phyloP scores from a whole-genome alignment of 2,888 invertebrate genomes.

The Baccha elongata region DNA sequence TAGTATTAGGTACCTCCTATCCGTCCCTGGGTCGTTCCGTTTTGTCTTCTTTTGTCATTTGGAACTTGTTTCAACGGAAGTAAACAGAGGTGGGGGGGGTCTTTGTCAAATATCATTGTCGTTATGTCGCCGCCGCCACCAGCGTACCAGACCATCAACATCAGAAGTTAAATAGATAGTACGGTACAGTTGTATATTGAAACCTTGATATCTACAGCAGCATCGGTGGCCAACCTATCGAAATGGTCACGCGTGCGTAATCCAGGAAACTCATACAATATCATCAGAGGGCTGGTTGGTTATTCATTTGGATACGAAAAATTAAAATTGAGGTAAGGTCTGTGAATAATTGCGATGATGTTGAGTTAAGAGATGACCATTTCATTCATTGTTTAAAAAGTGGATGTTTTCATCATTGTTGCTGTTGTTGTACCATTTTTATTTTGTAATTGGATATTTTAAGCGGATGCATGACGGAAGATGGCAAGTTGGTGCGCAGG shows the following conservation, averaged over 20 bases:
- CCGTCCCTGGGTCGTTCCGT: slow-evolving; percentile 51
- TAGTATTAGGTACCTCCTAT: slow-evolving; percentile 24
- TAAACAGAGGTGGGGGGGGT: slow-evolving; percentile 50
- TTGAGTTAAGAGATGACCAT: slow-evolving; percentile 49
- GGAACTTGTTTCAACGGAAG: slow-evolving; percentile 70
- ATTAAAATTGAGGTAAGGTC: slow-evolving; percentile 46
- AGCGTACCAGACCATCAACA: slow-evolving; percentile 36
- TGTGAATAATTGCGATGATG: slow-evolving; percentile 27
- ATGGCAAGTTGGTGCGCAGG: slow-evolving; percentile 70
- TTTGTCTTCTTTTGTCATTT: slow-evolving; percentile 70
- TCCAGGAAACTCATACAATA: slow-evolving; percentile 58
- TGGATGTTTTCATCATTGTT: slow-evolving; percentile 7
- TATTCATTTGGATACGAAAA: slow-evolving; percentile 28
- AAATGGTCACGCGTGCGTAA: slow-evolving; percentile 71
- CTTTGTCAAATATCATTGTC: slow-evolving; percentile 48
- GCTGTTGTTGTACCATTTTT: slow-evolving; percentile 16
- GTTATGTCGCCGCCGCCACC: not conserved
- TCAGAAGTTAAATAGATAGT: not conserved
- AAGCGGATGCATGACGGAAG: slow-evolving; percentile 70
- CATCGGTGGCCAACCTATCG: slow-evolving; percentile 36
- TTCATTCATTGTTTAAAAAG: slow-evolving; percentile 62
- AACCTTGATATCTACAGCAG: too few relatives aligned
- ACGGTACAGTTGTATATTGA: too few relatives aligned
- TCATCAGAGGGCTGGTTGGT: too few relatives aligned
- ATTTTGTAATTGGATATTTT: slow-evolving; percentile 62